Evolutionary conservation across 2,797 vertebrate species (phyloP).

Genomic region (Ptychadena robeensis): DNA sequence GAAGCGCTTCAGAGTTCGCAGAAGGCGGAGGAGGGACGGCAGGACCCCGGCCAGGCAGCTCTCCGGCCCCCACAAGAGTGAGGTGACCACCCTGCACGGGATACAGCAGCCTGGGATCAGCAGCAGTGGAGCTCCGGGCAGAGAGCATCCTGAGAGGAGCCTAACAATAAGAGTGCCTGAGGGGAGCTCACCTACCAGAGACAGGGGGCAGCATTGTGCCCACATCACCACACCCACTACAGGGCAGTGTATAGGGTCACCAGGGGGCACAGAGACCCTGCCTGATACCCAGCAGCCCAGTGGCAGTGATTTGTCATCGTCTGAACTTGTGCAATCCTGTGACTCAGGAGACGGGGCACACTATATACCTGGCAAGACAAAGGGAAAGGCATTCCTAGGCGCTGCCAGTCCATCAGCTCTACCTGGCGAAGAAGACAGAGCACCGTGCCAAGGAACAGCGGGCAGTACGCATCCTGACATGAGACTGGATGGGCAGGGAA

Average conservation of each 20-base stretch:
- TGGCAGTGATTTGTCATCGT: neutral
- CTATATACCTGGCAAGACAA: neutral
- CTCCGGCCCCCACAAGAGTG: neutral
- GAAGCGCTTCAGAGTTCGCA: constrained; percentile 8
- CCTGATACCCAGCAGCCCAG: neutral
- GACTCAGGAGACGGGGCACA: neutral
- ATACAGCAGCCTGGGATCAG: neutral
- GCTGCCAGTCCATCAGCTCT: neutral
- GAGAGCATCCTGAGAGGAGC: neutral
- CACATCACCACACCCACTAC: neutral
- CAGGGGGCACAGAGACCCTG: neutral
- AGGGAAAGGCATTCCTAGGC: neutral
- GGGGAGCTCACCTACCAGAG: too few relatives aligned
- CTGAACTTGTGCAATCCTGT: neutral
- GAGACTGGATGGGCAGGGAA: constrained; percentile 49
- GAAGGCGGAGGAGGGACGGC: constrained; percentile 35
- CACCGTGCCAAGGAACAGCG: constrained; percentile 17
- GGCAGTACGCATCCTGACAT: constrained; percentile 34
- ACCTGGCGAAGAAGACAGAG: constrained; percentile 21
- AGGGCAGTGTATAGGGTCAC: neutral
- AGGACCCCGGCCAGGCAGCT: neutral
- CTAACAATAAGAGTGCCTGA: neutral
- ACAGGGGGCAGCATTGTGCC: too few relatives aligned
- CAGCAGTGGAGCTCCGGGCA: neutral
- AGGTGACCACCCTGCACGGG: neutral